A percentile compares a stretch with the other conserved stretches of the same genome.
Conservation (phyloP, 2,888 invertebrate genomes). For the Gortyna flavago region DNA sequence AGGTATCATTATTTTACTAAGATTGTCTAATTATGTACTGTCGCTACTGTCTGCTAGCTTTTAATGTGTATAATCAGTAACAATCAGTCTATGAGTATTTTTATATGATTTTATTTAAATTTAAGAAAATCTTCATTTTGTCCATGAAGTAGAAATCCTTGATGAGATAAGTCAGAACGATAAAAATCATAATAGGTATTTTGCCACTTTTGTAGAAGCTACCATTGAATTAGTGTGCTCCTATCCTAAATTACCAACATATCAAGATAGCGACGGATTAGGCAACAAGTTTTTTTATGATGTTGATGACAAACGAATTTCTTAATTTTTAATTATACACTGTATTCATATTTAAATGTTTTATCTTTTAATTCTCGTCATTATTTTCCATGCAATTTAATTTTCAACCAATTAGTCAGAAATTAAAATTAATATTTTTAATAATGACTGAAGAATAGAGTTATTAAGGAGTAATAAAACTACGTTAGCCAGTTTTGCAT, state of each 20-base stretch:
- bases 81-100: neutral
- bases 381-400: constrained; percentile 6
- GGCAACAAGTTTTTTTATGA: constrained; percentile 50
- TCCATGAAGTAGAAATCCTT: neutral
- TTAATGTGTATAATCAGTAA: neutral
- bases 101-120: neutral
- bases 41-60: neutral
- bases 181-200: neutral
- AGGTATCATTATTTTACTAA: neutral
- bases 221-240: constrained; percentile 7
- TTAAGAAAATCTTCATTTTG: neutral
- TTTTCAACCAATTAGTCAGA: neutral
- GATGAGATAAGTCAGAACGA: neutral
- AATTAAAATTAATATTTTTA: neutral
- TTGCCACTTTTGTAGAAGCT: neutral
- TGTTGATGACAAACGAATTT: constrained; percentile 36
- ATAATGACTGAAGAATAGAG: neutral
- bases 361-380: constrained; percentile 4
- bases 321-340: constrained; percentile 28
- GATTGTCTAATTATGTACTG: neutral
- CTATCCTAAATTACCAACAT: constrained; percentile 17
- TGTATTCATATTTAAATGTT: constrained; percentile 34
- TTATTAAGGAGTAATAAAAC: constrained; percentile 6
- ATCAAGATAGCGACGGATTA: constrained; percentile 29
- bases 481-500: neutral